Conservation (phyloP, 2,797 vertebrate species). For the Vespertilio murinus region DNA sequence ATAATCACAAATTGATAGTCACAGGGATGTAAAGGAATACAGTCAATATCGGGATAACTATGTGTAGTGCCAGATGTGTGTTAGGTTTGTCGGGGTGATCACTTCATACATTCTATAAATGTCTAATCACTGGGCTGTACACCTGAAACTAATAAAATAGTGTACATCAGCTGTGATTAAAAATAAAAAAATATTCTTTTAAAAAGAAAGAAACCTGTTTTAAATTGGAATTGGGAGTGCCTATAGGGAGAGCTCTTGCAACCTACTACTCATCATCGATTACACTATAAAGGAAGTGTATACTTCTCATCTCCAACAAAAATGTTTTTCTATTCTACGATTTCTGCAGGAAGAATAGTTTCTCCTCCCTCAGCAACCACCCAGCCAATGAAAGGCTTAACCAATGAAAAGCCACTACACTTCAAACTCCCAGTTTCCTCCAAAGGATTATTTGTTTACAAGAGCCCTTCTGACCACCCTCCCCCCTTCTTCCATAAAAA, state of each 20-base stretch:
- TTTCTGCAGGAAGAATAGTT: background rate
- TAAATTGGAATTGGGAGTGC: background rate
- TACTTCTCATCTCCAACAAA: background rate
- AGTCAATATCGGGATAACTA: background rate
- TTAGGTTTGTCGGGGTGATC: background rate
- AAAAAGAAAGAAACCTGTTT: background rate
- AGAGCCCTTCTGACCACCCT: background rate
- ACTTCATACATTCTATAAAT: background rate
- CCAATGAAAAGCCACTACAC: background rate
- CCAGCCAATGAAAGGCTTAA: background rate
- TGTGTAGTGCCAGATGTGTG: background rate
- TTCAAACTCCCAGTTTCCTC: background rate
- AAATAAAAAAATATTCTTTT: background rate
- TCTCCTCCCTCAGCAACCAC: background rate
- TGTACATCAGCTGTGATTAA: background rate
- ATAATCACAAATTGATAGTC: background rate
- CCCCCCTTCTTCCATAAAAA: background rate
- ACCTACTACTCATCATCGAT: background rate
- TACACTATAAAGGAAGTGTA: background rate
- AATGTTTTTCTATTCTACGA: background rate
- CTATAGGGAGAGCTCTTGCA: background rate
- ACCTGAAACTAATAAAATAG: background rate
- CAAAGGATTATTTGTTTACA: background rate
- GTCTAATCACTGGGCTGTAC: background rate
- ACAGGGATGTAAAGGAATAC: background rate